phyloP scores from a whole-genome alignment of 2,113 vertebrate species.

The Recurvirostra avosetta region DNA sequence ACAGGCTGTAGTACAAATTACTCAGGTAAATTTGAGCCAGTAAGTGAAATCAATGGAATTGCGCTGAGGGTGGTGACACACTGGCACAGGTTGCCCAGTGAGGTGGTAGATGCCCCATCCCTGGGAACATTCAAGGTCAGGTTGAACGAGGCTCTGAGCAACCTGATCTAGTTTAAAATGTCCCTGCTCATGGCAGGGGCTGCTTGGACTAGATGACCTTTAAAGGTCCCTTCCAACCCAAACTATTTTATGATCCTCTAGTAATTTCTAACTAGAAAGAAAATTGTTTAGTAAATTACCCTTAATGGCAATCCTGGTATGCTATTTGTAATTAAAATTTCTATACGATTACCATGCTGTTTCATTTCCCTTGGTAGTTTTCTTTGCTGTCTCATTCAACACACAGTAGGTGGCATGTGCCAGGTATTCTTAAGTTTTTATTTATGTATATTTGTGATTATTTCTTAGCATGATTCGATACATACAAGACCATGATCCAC shows the following conservation, averaged over 20 bases:
- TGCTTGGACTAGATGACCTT: not conserved
- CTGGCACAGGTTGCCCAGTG: not conserved
- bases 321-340: not conserved
- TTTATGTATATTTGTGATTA: not conserved
- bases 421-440: not conserved
- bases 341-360: not conserved
- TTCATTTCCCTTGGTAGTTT: not conserved
- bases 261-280: not conserved
- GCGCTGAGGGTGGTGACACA: not conserved
- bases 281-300: not conserved
- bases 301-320: not conserved
- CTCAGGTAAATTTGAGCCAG: not conserved
- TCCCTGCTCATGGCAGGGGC: not conserved
- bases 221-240: not conserved
- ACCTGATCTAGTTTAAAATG: too few species aligned
- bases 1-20: not conserved
- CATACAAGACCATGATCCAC: not conserved
- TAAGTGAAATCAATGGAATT: not conserved
- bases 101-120: not conserved
- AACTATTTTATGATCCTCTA: not conserved
- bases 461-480: not conserved
- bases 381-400: not conserved
- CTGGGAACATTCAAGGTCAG: not conserved
- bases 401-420: not conserved
- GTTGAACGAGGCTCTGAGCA: not conserved